phyloP scores from a whole-genome alignment of 1,140 invertebrate species.

The Drosophila albomicans region DNA sequence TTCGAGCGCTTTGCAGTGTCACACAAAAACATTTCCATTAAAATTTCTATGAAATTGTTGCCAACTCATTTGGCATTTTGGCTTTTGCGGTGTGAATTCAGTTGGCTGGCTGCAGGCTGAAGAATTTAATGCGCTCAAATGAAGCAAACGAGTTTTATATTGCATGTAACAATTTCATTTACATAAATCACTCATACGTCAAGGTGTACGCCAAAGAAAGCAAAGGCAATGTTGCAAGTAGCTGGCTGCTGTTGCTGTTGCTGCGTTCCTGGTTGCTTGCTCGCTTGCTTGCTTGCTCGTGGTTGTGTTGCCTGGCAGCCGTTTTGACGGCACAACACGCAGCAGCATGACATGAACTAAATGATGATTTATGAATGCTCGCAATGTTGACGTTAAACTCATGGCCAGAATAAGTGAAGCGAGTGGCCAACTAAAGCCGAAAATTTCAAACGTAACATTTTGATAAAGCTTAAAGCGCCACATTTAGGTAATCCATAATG shows the following conservation, averaged over 20 bases:
- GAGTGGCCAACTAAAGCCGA: slow-evolving; percentile 3
- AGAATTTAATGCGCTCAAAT: slow-evolving; percentile 49
- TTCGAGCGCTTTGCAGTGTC: slow-evolving; percentile 25
- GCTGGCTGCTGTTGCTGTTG: neutral
- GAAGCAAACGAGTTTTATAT: slow-evolving; percentile 46
- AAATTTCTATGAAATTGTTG: slow-evolving; percentile 35
- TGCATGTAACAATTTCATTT: slow-evolving; percentile 64
- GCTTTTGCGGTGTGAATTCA: slow-evolving; percentile 30
- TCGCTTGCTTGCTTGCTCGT: neutral
- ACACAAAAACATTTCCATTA: slow-evolving; percentile 28
- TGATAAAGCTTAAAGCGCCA: slow-evolving; percentile 18
- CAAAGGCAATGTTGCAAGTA: slow-evolving; percentile 24
- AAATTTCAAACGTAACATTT: neutral
- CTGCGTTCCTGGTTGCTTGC: slow-evolving; percentile 1
- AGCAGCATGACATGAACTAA: slow-evolving; percentile 69
- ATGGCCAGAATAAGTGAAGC: slow-evolving; percentile 10
- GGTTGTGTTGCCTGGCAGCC: slow-evolving; percentile 27
- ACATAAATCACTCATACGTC: slow-evolving; percentile 74
- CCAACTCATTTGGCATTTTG: slow-evolving; percentile 49
- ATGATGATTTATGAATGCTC: slow-evolving; percentile 69
- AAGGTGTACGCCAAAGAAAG: slow-evolving; percentile 47
- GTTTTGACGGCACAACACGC: slow-evolving; percentile 61
- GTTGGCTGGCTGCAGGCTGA: neutral
- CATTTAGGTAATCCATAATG: neutral
- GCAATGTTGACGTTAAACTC: slow-evolving; percentile 14